phyloP scores from a whole-genome alignment of 1,140 invertebrate genomes.

The Drosophila subpulchrella region DNA sequence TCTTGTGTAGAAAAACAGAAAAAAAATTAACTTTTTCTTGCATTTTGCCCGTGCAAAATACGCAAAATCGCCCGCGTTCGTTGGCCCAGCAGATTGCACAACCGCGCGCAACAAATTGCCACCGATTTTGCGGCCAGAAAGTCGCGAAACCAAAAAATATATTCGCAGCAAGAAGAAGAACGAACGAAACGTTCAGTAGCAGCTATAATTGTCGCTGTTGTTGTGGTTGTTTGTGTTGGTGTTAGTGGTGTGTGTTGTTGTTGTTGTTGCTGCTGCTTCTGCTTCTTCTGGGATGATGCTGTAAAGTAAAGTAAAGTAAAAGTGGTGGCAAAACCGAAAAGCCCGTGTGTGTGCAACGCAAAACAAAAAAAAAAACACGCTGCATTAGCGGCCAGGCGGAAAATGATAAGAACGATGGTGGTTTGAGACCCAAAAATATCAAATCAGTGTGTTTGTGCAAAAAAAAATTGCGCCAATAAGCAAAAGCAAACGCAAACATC shows the following conservation, averaged over 20 bases:
- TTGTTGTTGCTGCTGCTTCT: constrained; percentile 20
- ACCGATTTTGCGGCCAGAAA: constrained; percentile 3
- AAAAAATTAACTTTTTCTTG: constrained; percentile 72
- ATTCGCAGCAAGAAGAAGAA: constrained; percentile 39
- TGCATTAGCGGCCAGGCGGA: constrained; percentile 24
- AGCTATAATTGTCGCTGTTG: constrained; percentile 41
- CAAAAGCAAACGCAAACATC: constrained; percentile 58
- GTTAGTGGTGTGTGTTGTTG: constrained; percentile 28
- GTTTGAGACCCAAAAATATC: constrained; percentile 35
- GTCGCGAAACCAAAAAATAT: constrained; percentile 34
- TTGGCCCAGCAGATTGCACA: background rate
- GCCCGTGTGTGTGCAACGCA: constrained; percentile 32
- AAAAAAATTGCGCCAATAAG: constrained; percentile 82
- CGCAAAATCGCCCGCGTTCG: constrained; percentile 8
- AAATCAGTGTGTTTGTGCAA: constrained; percentile 49
- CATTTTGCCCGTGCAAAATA: constrained; percentile 49
- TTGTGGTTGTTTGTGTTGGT: constrained; percentile 25
- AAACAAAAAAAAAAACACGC: constrained; percentile 6
- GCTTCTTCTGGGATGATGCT: constrained; percentile 31
- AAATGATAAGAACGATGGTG: constrained; percentile 11
- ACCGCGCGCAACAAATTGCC: constrained; percentile 1
- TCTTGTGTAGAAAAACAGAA: constrained; percentile 57
- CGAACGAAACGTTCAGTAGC: constrained; percentile 24
- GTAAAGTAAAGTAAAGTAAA: constrained; percentile 33
- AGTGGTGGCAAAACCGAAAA: constrained; percentile 37